These are phyloP conservation scores for Cettia cetti DNA, from an alignment of 2,113 vertebrate species.

Conservation along the genomic window DNA sequence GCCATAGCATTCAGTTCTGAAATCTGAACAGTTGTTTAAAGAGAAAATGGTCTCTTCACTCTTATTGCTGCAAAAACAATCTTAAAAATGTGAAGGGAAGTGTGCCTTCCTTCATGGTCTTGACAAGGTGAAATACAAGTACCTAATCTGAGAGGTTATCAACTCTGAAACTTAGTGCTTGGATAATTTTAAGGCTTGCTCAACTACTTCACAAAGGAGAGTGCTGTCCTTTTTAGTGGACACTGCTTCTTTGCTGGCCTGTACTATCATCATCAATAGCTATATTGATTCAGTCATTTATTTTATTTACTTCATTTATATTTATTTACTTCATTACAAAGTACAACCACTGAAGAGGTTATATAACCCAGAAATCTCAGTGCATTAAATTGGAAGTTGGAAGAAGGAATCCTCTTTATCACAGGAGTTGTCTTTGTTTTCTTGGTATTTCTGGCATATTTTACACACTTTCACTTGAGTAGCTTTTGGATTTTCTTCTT, in stretches of 20 bases:
- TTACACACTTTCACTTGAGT: background rate
- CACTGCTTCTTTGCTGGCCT: background rate
- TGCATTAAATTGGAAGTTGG: background rate
- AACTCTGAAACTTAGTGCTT: background rate
- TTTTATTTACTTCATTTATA: no score
- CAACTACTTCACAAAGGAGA: background rate
- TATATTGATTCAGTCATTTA: background rate
- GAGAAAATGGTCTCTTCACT: background rate
- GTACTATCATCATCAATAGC: background rate
- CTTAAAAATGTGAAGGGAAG: background rate
- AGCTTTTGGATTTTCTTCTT: background rate
- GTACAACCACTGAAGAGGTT: background rate
- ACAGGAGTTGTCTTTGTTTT: background rate
- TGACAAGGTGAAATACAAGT: background rate
- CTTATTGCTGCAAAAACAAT: background rate
- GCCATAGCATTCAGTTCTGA: background rate
- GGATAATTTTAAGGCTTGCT: background rate
- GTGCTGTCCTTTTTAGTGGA: background rate
- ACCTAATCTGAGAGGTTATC: background rate
- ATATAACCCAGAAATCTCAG: background rate
- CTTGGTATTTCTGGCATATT: background rate
- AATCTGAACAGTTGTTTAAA: background rate
- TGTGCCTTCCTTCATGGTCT: background rate
- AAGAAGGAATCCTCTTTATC: background rate
- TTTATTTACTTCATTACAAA: slow-evolving; percentile 2